These are phyloP conservation scores for Asobara japonica DNA, from an alignment of 1,140 invertebrate genomes.

Conservation along the genomic window DNA sequence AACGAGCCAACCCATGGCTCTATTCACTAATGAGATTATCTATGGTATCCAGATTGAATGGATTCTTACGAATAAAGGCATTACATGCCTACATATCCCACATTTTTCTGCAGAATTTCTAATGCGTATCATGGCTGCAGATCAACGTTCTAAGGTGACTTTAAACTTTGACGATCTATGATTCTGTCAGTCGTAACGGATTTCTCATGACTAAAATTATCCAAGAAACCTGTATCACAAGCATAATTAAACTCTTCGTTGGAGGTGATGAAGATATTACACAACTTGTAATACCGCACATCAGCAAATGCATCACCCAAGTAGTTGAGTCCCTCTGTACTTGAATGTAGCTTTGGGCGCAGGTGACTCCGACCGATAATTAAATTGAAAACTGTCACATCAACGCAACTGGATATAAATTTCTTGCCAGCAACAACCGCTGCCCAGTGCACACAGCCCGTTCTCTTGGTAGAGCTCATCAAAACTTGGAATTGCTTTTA, in stretches of 20 bases:
- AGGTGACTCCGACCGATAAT: conserved; percentile 6
- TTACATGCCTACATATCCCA: no score
- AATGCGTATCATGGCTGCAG: no score
- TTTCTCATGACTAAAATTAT: neutral
- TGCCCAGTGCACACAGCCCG: neutral
- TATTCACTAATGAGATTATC: no score
- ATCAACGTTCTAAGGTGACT: no score
- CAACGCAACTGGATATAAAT: conserved; percentile 12
- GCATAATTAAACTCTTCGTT: neutral
- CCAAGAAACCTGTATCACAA: neutral
- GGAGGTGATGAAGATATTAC: neutral
- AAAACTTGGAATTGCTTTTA: conserved; percentile 15
- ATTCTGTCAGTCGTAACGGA: neutral
- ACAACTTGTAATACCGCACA: neutral
- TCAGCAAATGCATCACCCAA: conserved; percentile 8
- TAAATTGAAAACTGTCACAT: conserved; percentile 19
- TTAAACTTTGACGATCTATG: no score
- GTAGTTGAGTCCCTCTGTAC: neutral
- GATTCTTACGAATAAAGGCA: no score
- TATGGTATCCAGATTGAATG: no score
- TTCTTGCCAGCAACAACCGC: neutral
- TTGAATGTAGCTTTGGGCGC: neutral
- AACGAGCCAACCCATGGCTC: no score
- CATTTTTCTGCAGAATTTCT: no score
- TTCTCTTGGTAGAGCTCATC: neutral